These are phyloP conservation scores for Sphaerophoria taeniata DNA, from an alignment of 2,888 invertebrate species.

Conservation along the genomic window DNA sequence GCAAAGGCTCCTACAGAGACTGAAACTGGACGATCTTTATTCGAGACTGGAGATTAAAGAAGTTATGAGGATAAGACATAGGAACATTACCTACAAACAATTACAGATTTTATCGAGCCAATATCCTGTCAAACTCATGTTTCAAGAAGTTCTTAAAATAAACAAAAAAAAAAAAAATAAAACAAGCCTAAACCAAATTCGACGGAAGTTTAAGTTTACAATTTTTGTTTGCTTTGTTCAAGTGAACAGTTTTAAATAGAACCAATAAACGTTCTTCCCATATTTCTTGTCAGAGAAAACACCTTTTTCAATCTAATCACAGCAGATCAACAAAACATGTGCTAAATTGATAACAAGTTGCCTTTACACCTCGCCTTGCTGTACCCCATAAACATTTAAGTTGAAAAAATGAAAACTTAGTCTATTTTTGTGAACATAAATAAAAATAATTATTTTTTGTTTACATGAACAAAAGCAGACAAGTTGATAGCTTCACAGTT, in stretches of 20 bases:
- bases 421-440: background rate
- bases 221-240: no score
- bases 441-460: background rate
- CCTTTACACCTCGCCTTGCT: background rate
- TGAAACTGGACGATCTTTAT: no score
- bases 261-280: background rate
- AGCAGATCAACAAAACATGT: background rate
- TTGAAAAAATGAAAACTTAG: conserved; percentile 18
- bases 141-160: no score
- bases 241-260: background rate
- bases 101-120: no score
- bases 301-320: background rate
- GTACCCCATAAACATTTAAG: background rate
- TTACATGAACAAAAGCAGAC: background rate
- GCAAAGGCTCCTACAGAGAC: no score
- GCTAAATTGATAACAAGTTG: background rate
- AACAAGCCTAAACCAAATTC: no score
- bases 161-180: no score
- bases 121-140: no score
- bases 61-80: no score
- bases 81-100: background rate
- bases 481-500: no score
- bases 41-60: no score
- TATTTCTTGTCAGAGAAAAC: background rate
- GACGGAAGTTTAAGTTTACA: no score